Base-by-base conservation (phyloP, 2,888 invertebrate species). In the Muschampia staudingeri region DNA sequence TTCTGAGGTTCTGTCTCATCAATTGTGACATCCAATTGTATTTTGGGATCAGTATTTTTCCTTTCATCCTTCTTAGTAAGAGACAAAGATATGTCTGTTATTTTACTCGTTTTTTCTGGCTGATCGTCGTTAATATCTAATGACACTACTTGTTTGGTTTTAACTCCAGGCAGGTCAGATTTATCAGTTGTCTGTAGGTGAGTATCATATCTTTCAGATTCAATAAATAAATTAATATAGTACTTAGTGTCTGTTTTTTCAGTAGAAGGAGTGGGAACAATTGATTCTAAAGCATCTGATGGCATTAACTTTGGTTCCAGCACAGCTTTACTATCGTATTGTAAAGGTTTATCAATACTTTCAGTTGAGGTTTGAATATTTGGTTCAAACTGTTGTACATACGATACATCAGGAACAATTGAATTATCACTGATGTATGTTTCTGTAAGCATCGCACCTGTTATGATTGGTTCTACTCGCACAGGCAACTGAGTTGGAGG, bases 51-150 rank as follows among this genome's bases (percentile, higher is more conserved):
- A 2, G 86, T 82, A 83, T 91, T 90, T 9, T 90, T 90, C 30
- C 79, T 83, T 11, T 87, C 85, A 83, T 92, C 91, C 42, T 91
- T 89, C 90, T 95, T 95, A 19, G 91, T 89, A 42, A 96, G 88
- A 67, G 95, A 93, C 90, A 96, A 90, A 69, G 94, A 92, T 85
- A 96, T 94, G 44, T 96, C 95, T 25, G 96, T 88, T 37, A 93
- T 93, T 87, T 94, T 92, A 70, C 89, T 70, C 9, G 56, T 71
- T 40, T n/a, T 73, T 16, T 82, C 80, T 19, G 48, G 34, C 14
- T 16, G 1, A n/a, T 67, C 40, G 48, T 80, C 52, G 25, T 78
- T 81, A 11, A 73, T 44, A 14, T 73, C 65, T 44, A 14, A 19
- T 14, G 44, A 42, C 34, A 48, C 44, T n/a, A 61, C 52, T 75